Evolutionary conservation across 2,797 vertebrate species (phyloP), one percentile per base, ranked within the genome.

Genomic region (Chaetophractus vellerosus): DNA sequence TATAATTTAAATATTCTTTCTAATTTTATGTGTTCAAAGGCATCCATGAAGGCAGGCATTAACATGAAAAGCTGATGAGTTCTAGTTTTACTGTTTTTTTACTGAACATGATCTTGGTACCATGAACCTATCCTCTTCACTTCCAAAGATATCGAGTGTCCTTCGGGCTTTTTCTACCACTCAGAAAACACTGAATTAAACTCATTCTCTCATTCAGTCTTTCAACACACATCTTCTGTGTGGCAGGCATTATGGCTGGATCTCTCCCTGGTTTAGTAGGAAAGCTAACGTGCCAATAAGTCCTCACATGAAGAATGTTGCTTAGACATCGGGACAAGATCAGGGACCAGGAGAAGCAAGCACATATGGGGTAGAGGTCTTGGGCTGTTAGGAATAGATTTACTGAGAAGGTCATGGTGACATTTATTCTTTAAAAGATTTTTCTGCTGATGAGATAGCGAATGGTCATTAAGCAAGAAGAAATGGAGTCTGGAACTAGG

Each of bases 1-100:
- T 92, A 96, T 97, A 97, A 97, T 97, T 97, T 97, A 92, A 96
- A 88, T 55, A 19, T 55, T 55, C 52, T n/a, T 48, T 79, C 91
- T 95, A 95, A 31, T 7, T 93, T 95, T 94, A 97, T 87, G 26
- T 91, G 97, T 97, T 96, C 88, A 97, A 97, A 97, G 96, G 26
- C 69, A 97, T 97, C 97, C 95, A 94, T 78, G 68, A 95, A 92
- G 68, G 36, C 71, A 93, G 66, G 90, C 69, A 94, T 97, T 93
- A 96, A 79, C 95, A 95, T 96, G 93, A 92, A 91, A 95, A 95
- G 64, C 93, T 96, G 95, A 90, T 94, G 90, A 96, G 41, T 80
- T 93, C 36, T 89, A 74, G 78, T 87, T 38, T 85, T 82, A 59
- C 24, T 87, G 23, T 72, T 88, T 93, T 95, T 96, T 93, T 95